Evolutionary conservation across 2,797 vertebrate species (phyloP).

Genomic region (Ara ararauna): DNA sequence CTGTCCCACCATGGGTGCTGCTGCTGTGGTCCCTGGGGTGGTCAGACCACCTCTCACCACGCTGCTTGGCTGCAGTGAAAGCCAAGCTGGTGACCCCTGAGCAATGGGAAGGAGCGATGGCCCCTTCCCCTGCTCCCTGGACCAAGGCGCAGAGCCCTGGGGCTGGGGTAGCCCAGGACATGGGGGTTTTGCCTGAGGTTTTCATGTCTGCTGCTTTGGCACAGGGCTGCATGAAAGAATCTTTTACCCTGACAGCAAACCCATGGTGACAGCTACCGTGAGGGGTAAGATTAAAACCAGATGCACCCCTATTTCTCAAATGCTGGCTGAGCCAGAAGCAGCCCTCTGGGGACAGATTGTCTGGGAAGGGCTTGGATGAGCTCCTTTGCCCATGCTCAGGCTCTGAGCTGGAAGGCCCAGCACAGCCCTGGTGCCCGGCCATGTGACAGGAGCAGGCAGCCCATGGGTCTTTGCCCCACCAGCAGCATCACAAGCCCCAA

Average conservation of each 20-base stretch:
- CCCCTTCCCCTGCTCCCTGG: accelerated
- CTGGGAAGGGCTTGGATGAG: constrained; percentile 1
- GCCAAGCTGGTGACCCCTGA: neutral
- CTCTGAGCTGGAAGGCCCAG: accelerated
- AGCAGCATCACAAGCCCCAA: neutral
- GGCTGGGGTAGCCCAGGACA: neutral
- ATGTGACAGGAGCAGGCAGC: neutral
- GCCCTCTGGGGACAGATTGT: neutral
- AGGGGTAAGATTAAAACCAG: constrained; percentile 68
- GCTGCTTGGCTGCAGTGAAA: neutral
- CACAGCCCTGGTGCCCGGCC: neutral
- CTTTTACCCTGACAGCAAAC: constrained; percentile 62
- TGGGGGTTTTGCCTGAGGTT: neutral
- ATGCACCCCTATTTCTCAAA: constrained; percentile 62
- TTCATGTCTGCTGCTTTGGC: constrained; percentile 40
- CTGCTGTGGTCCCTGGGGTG: accelerated
- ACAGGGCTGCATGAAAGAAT: constrained; percentile 24
- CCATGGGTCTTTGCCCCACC: accelerated
- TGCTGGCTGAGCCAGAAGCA: constrained; percentile 6
- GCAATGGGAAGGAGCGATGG: accelerated
- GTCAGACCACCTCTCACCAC: accelerated
- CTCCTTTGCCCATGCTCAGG: neutral
- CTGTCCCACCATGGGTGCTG: neutral
- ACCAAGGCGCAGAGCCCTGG: accelerated
- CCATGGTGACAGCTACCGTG: constrained; percentile 69